These are phyloP conservation scores for Poecilia gillii DNA, from an alignment of 2,797 vertebrate genomes.

Conservation along the genomic window DNA sequence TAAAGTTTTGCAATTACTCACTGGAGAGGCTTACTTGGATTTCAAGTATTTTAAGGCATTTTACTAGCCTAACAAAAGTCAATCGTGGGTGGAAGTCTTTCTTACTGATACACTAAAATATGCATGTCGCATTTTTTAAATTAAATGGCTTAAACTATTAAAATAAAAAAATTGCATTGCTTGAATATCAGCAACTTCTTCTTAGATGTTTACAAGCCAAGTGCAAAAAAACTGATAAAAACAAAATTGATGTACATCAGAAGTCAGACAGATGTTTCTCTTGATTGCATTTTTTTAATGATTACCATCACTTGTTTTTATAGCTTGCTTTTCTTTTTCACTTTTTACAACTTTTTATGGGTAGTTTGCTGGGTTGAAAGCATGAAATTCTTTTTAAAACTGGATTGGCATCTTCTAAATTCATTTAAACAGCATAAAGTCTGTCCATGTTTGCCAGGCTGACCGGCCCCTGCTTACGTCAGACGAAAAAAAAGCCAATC, in stretches of 20 bases:
- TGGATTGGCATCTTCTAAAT: slow-evolving; percentile 13
- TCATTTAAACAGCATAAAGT: slow-evolving; percentile 25
- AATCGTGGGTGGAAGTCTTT: slow-evolving; percentile 20
- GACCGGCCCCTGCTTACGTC: slow-evolving; percentile 37
- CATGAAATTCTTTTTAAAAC: slow-evolving; percentile 14
- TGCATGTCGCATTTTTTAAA: slow-evolving; percentile 13
- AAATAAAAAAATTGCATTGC: neutral
- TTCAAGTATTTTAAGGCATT: slow-evolving; percentile 33
- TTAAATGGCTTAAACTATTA: slow-evolving; percentile 14
- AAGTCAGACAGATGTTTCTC: slow-evolving; percentile 39
- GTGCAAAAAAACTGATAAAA: slow-evolving; percentile 16
- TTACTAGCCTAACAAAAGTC: slow-evolving; percentile 26
- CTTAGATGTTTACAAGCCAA: slow-evolving; percentile 5
- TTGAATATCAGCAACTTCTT: slow-evolving; percentile 2
- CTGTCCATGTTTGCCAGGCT: slow-evolving; percentile 32
- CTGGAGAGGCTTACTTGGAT: slow-evolving; percentile 44
- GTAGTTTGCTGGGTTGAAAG: slow-evolving; percentile 15
- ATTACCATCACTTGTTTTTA: slow-evolving; percentile 38
- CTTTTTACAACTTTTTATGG: slow-evolving; percentile 29
- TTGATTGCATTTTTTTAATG: slow-evolving; percentile 23
- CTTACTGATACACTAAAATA: slow-evolving; percentile 14
- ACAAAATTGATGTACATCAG: slow-evolving; percentile 38
- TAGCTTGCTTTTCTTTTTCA: slow-evolving; percentile 24
- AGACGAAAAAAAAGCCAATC: slow-evolving; percentile 24
- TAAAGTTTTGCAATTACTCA: slow-evolving; percentile 59